phyloP scores from a whole-genome alignment of 2,113 vertebrate species.

The Gadus chalcogrammus region DNA sequence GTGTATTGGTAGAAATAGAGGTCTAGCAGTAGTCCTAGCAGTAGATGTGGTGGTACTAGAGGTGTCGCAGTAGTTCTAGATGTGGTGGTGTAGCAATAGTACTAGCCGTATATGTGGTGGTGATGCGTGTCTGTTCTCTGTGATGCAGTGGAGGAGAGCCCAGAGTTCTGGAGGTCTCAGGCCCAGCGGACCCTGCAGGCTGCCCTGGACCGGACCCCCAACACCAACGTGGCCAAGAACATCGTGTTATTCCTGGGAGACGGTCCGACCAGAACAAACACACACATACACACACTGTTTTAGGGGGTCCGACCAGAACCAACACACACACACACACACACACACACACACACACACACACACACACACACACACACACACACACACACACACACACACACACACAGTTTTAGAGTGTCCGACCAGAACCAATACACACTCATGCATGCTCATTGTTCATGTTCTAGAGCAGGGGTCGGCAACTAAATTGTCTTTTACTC shows the following conservation, averaged over 20 bases:
- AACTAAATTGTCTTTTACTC: too few relatives aligned
- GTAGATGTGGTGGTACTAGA: too few relatives aligned
- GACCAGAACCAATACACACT: too few relatives aligned
- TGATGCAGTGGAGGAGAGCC: constrained; percentile 67
- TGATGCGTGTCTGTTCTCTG: background rate
- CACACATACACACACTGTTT: background rate
- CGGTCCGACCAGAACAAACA: constrained; percentile 36
- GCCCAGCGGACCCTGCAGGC: constrained; percentile 60
- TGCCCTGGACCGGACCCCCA: constrained; percentile 59
- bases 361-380: background rate
- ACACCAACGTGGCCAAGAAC: constrained; percentile 75
- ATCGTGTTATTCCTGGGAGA: constrained; percentile 76
- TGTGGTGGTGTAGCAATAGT: too few relatives aligned
- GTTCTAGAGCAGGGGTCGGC: too few relatives aligned
- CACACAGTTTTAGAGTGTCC: too few relatives aligned
- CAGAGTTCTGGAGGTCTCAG: constrained; percentile 72
- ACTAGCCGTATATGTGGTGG: too few relatives aligned
- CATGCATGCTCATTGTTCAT: too few relatives aligned
- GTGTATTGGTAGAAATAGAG: too few relatives aligned
- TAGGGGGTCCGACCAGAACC: background rate
- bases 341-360: background rate
- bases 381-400: background rate
- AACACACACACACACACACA: background rate
- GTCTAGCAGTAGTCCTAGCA: too few relatives aligned
- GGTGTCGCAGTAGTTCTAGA: too few relatives aligned